These are phyloP conservation scores for Montifringilla adamsi DNA, from an alignment of 2,113 vertebrate species.

Conservation along the genomic window DNA sequence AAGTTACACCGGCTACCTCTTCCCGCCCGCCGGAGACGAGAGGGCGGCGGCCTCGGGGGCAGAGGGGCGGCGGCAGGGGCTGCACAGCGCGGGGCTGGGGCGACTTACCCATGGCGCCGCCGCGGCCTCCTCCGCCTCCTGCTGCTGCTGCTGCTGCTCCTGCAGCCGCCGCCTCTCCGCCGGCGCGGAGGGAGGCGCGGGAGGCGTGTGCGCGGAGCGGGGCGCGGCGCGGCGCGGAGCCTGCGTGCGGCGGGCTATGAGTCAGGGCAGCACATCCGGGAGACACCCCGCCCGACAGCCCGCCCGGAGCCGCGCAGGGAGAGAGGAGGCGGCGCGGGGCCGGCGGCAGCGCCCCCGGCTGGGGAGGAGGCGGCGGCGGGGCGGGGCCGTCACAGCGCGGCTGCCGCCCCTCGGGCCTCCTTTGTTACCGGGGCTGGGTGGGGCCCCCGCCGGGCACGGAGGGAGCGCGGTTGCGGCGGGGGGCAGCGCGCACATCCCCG, in stretches of 20 bases:
- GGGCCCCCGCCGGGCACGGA: neutral
- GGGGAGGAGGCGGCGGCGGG: neutral
- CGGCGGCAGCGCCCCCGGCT: neutral
- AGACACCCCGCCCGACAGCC: neutral
- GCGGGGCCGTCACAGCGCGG: neutral
- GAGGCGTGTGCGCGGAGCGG: neutral
- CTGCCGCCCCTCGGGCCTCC: neutral
- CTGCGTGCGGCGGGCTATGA: conserved; percentile 32
- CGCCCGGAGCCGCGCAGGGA: neutral
- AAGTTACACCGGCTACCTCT: neutral
- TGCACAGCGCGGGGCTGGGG: neutral
- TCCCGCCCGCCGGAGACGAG: neutral
- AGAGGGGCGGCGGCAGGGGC: neutral
- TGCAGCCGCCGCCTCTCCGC: neutral
- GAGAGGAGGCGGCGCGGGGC: neutral
- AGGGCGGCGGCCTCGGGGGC: neutral
- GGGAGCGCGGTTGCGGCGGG: accelerated
- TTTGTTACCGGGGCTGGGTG: conserved; percentile 6
- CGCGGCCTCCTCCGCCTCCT: neutral
- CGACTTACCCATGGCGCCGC: conserved; percentile 56
- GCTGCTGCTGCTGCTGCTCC: neutral
- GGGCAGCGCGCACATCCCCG: neutral
- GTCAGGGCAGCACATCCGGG: conserved; percentile 42
- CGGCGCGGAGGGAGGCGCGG: neutral
- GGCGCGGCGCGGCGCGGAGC: neutral